Evolutionary conservation across 2,888 invertebrate species (phyloP).

Genomic region (Drosophila macrothrix): DNA sequence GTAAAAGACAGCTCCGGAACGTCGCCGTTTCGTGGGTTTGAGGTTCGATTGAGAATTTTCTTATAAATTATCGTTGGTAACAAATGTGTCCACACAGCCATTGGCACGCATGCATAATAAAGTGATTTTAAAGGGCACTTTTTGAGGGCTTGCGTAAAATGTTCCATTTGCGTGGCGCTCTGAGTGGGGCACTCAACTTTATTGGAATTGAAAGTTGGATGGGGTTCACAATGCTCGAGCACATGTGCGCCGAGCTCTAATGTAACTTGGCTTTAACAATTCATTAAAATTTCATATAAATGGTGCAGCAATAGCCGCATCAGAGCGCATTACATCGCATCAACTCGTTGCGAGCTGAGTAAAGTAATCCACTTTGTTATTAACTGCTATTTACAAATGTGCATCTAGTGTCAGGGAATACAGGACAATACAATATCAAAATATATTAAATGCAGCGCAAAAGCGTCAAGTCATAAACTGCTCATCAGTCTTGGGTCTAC

Average conservation of each 20-base stretch:
- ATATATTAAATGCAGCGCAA: conserved; percentile 71
- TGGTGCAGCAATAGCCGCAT: conserved; percentile 33
- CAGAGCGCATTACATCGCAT: conserved; percentile 14
- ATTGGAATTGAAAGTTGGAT: conserved; percentile 72
- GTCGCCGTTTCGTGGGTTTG: conserved; percentile 17
- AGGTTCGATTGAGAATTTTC: conserved; percentile 70
- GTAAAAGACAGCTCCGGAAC: conserved; percentile 49
- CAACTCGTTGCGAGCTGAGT: conserved; percentile 2
- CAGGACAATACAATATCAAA: conserved; percentile 18
- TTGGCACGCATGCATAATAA: conserved; percentile 80
- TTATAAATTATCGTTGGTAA: conserved; percentile 76
- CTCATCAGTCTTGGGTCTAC: conserved; percentile 80
- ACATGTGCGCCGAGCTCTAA: conserved; percentile 37
- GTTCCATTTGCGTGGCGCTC: conserved; percentile 66
- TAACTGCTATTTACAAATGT: conserved; percentile 73
- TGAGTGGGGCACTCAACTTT: conserved; percentile 72
- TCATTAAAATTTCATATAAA: conserved; percentile 55
- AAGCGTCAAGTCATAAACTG: conserved; percentile 83
- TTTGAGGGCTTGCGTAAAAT: conserved; percentile 67
- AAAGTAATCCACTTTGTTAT: conserved; percentile 60
- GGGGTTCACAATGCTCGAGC: conserved; percentile 3
- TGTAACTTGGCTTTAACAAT: conserved; percentile 51
- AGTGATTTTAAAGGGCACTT: conserved; percentile 79
- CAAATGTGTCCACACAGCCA: conserved; percentile 76
- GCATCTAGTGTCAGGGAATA: conserved; percentile 35